Evolutionary conservation across 2,113 vertebrate species (phyloP).

Genomic region (Emydura subglobosa): DNA sequence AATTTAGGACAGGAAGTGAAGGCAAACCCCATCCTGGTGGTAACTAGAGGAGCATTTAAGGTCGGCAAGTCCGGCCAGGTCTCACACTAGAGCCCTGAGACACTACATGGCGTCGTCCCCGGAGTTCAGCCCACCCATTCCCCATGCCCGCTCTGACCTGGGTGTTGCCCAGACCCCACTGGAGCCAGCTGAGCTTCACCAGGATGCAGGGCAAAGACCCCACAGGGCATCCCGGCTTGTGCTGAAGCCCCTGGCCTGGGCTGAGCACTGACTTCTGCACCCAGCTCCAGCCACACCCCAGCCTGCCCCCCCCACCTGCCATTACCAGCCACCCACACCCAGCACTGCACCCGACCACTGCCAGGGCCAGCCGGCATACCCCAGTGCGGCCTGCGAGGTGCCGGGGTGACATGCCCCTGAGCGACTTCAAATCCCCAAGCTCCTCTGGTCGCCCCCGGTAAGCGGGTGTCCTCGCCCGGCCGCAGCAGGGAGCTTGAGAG

Average conservation of each 20-base stretch:
- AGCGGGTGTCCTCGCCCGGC: fast-evolving
- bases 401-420: fast-evolving
- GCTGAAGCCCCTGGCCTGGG: neutral
- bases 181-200: neutral
- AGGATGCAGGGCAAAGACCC: neutral
- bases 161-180: neutral
- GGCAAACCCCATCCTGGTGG: neutral
- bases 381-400: neutral
- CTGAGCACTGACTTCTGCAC: fast-evolving
- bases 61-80: neutral
- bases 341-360: neutral
- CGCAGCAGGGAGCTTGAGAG: fast-evolving
- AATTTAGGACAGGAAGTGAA: neutral
- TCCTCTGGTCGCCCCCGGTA: fast-evolving
- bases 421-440: neutral
- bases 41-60: neutral
- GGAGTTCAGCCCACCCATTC: neutral
- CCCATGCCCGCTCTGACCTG: neutral
- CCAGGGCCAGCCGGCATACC: neutral
- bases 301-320: neutral
- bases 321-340: neutral
- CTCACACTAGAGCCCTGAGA: neutral
- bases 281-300: fast-evolving
- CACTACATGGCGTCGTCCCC: neutral
- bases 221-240: neutral